Conservation (phyloP, 2,797 vertebrate genomes). For the Spheniscus humboldti region DNA sequence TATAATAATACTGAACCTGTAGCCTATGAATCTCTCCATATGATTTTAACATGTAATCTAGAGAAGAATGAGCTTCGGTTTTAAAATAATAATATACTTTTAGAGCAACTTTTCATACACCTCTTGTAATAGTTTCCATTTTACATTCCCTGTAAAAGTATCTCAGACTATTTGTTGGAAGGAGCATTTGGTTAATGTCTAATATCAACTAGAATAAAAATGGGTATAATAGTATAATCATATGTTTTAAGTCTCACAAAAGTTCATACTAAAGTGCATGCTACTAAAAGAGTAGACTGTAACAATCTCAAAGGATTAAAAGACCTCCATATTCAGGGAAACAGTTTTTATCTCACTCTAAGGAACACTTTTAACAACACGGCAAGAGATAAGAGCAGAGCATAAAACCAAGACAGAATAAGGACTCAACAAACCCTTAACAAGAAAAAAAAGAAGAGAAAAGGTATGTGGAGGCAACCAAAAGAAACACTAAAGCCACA, state of each 20-base stretch:
- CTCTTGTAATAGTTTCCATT: neutral
- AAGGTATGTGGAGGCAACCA: neutral
- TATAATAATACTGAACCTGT: neutral
- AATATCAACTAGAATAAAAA: neutral
- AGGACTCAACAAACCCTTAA: neutral
- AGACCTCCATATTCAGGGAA: neutral
- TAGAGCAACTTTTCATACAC: neutral
- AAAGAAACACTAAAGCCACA: neutral
- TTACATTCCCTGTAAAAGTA: neutral
- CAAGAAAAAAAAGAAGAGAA: neutral
- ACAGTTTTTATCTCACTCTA: neutral
- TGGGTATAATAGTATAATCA: neutral
- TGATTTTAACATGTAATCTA: neutral
- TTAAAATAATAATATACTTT: neutral
- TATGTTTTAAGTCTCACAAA: neutral
- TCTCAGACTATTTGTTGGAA: neutral
- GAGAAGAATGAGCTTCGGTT: neutral
- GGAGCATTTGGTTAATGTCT: neutral
- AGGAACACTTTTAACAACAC: neutral
- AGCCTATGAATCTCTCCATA: neutral
- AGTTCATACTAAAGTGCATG: neutral
- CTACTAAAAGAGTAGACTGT: neutral
- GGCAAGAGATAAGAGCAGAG: neutral
- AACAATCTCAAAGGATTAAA: neutral
- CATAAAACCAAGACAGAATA: neutral